Conservation (phyloP, 1,140 invertebrate genomes). For the Mactra quadrangularis region DNA sequence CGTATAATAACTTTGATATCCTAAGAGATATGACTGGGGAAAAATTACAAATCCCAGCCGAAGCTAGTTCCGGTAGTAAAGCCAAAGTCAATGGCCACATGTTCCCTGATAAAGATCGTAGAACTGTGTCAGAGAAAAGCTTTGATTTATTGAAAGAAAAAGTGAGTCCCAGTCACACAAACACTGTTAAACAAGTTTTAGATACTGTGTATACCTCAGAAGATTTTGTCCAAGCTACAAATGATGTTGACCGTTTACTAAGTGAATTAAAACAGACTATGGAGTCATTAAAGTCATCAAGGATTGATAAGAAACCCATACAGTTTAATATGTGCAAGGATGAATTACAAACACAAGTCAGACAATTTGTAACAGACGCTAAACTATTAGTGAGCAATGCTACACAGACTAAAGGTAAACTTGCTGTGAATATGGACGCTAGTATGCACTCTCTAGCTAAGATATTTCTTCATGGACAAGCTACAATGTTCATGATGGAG, state of each 20-base stretch:
- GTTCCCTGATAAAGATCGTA: constrained; percentile 17
- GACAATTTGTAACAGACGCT: constrained; percentile 92
- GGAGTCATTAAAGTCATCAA: constrained; percentile 71
- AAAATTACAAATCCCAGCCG: constrained; percentile 3
- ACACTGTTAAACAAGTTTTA: constrained; percentile 72
- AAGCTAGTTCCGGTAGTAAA: neutral
- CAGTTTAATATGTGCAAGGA: constrained; percentile 86
- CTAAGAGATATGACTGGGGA: constrained; percentile 64
- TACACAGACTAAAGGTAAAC: constrained; percentile 86
- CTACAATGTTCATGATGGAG: constrained; percentile 86
- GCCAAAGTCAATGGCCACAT: constrained; percentile 43
- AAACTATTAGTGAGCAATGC: constrained; percentile 92
- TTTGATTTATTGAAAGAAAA: constrained; percentile 71
- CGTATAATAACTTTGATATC: constrained; percentile 68
- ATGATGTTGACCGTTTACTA: constrained; percentile 77
- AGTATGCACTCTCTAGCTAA: constrained; percentile 80
- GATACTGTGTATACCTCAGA: constrained; percentile 69
- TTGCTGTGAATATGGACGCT: constrained; percentile 84
- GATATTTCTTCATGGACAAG: constrained; percentile 84
- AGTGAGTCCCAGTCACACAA: constrained; percentile 69
- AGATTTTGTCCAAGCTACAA: constrained; percentile 70
- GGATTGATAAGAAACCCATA: constrained; percentile 69
- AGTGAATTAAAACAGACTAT: constrained; percentile 77
- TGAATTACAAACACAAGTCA: constrained; percentile 90
- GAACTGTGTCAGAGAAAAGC: constrained; percentile 70